Evolutionary conservation across 2,797 vertebrate species (phyloP), one percentile per base, ranked within the genome.

Genomic region (Benthosema pterotum): DNA sequence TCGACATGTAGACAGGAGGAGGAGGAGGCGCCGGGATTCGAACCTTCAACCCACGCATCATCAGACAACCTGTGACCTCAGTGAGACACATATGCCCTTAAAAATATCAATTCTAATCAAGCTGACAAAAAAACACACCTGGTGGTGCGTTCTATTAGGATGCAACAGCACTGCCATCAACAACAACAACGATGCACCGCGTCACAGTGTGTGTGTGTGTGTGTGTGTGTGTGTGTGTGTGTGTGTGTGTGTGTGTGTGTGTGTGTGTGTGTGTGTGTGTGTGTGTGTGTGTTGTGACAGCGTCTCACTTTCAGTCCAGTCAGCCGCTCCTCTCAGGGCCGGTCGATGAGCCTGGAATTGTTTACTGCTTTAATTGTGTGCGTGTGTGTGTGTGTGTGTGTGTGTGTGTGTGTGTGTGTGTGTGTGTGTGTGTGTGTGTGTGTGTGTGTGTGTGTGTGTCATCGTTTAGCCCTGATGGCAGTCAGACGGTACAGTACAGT

Each of bases 241-340:
- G 67, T 17, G 25, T 18, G 53, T 11, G 22, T 16, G 60, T 47
- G 46, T 7, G 7, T 16, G 46, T 16, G 49, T 18, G 48, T 42
- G 25, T 42, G 67, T n/a, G 17, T 15, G 53, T 11, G 22, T 16
- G 60, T 47, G 46, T 2, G 7, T 48, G 46, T 16, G 49, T 12
- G 16, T 11, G 18, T 11, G 12, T 25, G 42, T 11, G n/a, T 16
- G 13, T 62, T 7, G 2, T 7, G 32, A 38, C 32, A 11, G 32
- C 32, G 32, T 38, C 6, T 38, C 32, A 38, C 32, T 11, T 38
- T 38, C 32, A 38, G 32, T 38, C 32, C 32, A 38, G 7, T 65
- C 11, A n/a, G 11, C 47, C 32, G 67, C 50, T 46, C 55, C 52
- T 57, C 47, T 47, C 12, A 38, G 43, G 25, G 49, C 53, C 22